Evolutionary conservation across 2,797 vertebrate genomes (phyloP).

Genomic region (Pseudomugil gertrudae): DNA sequence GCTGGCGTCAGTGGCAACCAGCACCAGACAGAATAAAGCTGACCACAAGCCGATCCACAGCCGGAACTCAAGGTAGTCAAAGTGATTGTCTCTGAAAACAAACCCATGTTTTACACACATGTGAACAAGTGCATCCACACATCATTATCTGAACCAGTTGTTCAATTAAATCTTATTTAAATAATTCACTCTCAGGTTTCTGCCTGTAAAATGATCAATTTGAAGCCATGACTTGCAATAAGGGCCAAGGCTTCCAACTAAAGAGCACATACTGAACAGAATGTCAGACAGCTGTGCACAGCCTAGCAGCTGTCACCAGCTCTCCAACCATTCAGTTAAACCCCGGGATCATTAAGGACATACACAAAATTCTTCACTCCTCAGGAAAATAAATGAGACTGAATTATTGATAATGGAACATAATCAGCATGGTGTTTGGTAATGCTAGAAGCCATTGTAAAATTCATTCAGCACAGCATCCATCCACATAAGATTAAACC

Average conservation of each 20-base stretch:
- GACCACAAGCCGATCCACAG: slow-evolving; percentile 99
- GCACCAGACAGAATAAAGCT: slow-evolving; percentile 87
- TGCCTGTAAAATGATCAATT: slow-evolving; percentile 2
- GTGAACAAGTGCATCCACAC: not conserved
- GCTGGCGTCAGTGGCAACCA: slow-evolving; percentile 96
- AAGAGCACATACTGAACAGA: not conserved
- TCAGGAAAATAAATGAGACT: slow-evolving; percentile 69
- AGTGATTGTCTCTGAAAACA: slow-evolving; percentile 86
- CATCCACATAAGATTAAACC: not conserved
- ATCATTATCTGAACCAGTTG: not conserved
- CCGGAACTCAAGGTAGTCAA: slow-evolving; percentile 97
- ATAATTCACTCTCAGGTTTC: not conserved
- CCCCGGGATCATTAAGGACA: slow-evolving; percentile 49
- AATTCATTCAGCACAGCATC: slow-evolving; percentile 13
- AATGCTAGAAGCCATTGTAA: slow-evolving; percentile 51
- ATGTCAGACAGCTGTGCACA: slow-evolving; percentile 19
- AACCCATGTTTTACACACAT: not conserved
- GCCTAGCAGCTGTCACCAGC: slow-evolving; percentile 25
- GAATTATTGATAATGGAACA: slow-evolving; percentile 84
- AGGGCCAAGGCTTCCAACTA: not conserved
- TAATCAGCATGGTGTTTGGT: slow-evolving; percentile 58
- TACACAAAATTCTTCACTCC: slow-evolving; percentile 44
- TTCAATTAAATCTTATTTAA: not conserved
- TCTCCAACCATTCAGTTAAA: not conserved
- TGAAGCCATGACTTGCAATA: not conserved